Evolutionary conservation across 2,113 vertebrate genomes (phyloP), one percentile per base, ranked within the genome.

Genomic region (Lepidothrix coronata): DNA sequence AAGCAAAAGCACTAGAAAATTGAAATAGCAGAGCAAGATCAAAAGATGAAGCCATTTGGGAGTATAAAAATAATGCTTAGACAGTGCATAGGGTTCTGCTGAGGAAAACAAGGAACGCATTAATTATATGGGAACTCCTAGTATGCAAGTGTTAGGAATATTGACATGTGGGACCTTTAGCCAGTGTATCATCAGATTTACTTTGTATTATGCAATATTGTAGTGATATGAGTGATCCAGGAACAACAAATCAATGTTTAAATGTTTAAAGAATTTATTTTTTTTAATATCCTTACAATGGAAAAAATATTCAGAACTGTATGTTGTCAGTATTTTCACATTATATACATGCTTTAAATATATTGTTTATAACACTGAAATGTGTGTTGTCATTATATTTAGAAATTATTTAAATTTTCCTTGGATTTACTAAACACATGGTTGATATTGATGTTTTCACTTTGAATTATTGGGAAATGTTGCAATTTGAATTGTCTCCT

Each of bases 131-230:
- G 13, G 21, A 84, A 9, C 5, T 62, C 8, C 62, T 39, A 59
- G 7, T 39, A 59, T 59, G 9, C 39, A 16, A 66, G 2, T 65
- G 9, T 46, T 54, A 52, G 14, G 35, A 67, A 43, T 13, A n/a
- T 44, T 78, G 57, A 16, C 2, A 55, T 0, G 0, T 43, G 20
- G 22, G 13, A 59, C 12, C 19, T 51, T 43, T 2, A 55, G 24
- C 2, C 3, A 58, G 16, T 52, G 5, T 57, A 61, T 58, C 21
- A 66, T 33, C 33, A 67, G 18, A 55, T 6, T 3, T 52, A 37
- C 27, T 68, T 58, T 54, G 4, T 19, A 20, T 35, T 79, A 48
- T 16, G 4, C 41, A 51, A 27, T 62, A 65, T 24, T 72, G 6
- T 8, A 63, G 11, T 37, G 10, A 25, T 43, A 24, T 20, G 35